A percentile compares a stretch with the other conserved stretches of the same genome.
phyloP scores from a whole-genome alignment of 2,113 vertebrate species.

The Pachypanchax playfairii region DNA sequence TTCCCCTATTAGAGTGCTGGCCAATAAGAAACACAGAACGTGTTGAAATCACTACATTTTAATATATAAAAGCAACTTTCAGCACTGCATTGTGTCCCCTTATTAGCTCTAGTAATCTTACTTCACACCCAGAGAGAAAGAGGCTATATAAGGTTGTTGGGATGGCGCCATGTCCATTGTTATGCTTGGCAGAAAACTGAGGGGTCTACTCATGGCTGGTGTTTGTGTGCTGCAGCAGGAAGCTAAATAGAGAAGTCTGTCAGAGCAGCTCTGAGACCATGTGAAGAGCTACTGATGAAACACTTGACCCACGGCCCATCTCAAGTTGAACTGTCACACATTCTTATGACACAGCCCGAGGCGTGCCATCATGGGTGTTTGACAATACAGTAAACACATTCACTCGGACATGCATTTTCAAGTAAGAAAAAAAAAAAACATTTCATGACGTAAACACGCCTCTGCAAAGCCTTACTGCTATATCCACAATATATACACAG shows the following conservation, averaged over 20 bases:
- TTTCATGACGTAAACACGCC: slow-evolving; percentile 28
- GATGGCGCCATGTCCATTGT: slow-evolving; percentile 68
- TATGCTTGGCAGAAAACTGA: slow-evolving; percentile 65
- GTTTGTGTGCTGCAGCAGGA: slow-evolving; percentile 55
- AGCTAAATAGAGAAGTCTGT: slow-evolving; percentile 72
- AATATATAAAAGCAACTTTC: slow-evolving; percentile 6
- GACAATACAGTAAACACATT: slow-evolving; percentile 53
- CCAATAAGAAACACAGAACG: too few relatives aligned
- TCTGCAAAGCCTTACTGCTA: background rate
- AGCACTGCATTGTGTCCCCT: slow-evolving; percentile 2
- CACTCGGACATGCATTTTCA: slow-evolving; percentile 15
- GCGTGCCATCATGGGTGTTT: slow-evolving; percentile 46
- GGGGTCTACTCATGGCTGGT: slow-evolving; percentile 49
- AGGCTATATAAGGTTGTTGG: slow-evolving; percentile 72
- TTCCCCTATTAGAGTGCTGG: slow-evolving; percentile 61
- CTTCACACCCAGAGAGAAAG: slow-evolving; percentile 43
- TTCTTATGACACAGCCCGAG: slow-evolving; percentile 65
- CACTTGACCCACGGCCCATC: slow-evolving; percentile 64
- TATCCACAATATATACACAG: background rate
- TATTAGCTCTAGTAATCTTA: slow-evolving; percentile 35
- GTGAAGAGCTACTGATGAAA: slow-evolving; percentile 55
- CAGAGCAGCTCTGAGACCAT: slow-evolving; percentile 46
- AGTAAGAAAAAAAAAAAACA: slow-evolving; percentile 19
- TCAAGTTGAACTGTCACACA: slow-evolving; percentile 61
- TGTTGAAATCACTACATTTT: background rate